A percentile compares a stretch with the other conserved stretches of the same genome.
phyloP scores from a whole-genome alignment of 2,113 vertebrate genomes.

The Scomber colias region DNA sequence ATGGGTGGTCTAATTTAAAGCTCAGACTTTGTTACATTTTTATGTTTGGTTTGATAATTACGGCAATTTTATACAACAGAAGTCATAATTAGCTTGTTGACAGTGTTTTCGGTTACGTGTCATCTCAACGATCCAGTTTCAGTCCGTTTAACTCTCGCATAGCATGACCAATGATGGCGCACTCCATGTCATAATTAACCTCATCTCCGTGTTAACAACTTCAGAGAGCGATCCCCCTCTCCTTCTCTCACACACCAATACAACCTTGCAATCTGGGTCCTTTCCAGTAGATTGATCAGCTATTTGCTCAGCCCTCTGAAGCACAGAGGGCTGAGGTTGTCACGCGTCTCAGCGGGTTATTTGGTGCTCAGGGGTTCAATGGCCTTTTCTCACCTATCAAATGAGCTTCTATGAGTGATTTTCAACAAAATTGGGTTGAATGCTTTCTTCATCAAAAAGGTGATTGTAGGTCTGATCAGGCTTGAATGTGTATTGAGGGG shows the following conservation, averaged over 20 bases:
- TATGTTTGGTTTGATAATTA: background rate
- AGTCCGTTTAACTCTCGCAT: background rate
- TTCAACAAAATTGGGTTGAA: conserved; percentile 8
- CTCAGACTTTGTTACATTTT: background rate
- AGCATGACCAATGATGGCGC: background rate
- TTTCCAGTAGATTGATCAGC: conserved; percentile 29
- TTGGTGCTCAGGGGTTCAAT: conserved; percentile 14
- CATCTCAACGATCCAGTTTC: background rate
- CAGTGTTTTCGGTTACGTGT: background rate
- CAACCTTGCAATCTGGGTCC: conserved; percentile 6
- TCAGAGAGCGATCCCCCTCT: too few species aligned
- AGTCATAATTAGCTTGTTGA: background rate
- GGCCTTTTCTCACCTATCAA: conserved; percentile 12
- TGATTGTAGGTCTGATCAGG: conserved; percentile 7
- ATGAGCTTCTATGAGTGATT: background rate
- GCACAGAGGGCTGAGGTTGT: background rate
- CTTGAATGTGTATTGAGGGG: background rate
- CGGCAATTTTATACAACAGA: background rate
- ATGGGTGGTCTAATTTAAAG: background rate
- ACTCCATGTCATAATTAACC: background rate
- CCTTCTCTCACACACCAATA: background rate
- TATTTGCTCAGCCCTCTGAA: background rate
- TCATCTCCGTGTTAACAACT: background rate
- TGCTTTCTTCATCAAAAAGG: background rate
- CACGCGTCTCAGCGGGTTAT: background rate